Evolutionary conservation across 2,888 invertebrate genomes (phyloP).

Genomic region (Mechanitis messenoides): DNA sequence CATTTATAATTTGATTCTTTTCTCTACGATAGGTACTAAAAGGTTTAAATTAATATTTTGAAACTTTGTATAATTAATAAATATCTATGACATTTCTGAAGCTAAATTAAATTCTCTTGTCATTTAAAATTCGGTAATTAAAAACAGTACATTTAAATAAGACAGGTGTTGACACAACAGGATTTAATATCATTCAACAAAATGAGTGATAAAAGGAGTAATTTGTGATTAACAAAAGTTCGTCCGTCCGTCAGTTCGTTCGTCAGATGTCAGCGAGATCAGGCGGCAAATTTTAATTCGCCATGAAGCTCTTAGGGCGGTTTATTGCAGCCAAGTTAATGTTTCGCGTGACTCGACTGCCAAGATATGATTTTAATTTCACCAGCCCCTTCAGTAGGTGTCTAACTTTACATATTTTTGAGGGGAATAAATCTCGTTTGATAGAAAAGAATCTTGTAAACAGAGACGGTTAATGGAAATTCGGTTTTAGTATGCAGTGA

Average conservation of each 20-base stretch:
- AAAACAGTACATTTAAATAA: neutral
- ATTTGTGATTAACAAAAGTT: constrained; percentile 27
- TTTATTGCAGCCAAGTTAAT: constrained; percentile 71
- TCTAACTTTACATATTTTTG: constrained; percentile 71
- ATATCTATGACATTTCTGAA: neutral
- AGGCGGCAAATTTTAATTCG: constrained; percentile 75
- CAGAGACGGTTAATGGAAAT: constrained; percentile 65
- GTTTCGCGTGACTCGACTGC: constrained; percentile 74
- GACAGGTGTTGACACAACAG: constrained; percentile 18
- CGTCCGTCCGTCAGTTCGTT: constrained; percentile 20
- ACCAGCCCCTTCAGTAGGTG: constrained; percentile 47
- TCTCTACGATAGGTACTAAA: too few relatives aligned
- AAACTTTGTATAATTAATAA: neutral
- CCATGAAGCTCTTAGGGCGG: constrained; percentile 67
- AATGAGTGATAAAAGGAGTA: constrained; percentile 33
- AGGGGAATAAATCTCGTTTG: constrained; percentile 68
- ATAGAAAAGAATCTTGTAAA: constrained; percentile 70
- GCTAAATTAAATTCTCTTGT: neutral
- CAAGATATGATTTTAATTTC: constrained; percentile 73
- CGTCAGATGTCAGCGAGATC: constrained; percentile 69
- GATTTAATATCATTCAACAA: constrained; percentile 19
- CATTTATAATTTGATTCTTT: too few relatives aligned
- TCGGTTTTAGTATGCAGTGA: constrained; percentile 60
- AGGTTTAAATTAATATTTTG: neutral
- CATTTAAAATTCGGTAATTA: constrained; percentile 3